Evolutionary conservation across 1,140 invertebrate genomes (phyloP), one percentile per base, ranked within the genome.

Genomic region (Stegodyphus dumicola): DNA sequence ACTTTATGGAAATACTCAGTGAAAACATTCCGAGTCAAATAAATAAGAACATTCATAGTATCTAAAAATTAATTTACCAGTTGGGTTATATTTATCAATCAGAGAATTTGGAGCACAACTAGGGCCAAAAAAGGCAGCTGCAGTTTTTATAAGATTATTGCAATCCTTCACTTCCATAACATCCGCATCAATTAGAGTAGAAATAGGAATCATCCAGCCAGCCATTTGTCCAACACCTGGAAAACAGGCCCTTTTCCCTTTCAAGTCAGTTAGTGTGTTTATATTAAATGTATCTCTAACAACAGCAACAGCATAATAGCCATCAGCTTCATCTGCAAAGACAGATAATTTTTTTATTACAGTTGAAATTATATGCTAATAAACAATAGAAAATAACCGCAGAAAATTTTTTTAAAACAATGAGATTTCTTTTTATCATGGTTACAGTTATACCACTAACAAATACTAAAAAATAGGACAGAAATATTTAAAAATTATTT

Each of bases 111-210:
- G 95, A 18, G 97, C 96, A 92, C 98, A 99, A 74, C 97, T 97
- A 73, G 93, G 93, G 6, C 95, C 95, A 90, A 99, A 99, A 90
- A 94, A 99, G 86, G 94, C 93, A 10, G 95, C 95, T 0, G 96
- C 95, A 6, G 96, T 95, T 91, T 99, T 98, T 0, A 99, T 96
- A 90, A 98, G 95, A 91, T 99, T 98, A 88, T 99, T 99, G 89
- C 98, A 99, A 90, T 92, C 88, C n/a, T 66, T 87, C 11, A 89
- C 77, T 60, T 87, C 80, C 10, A 88, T 51, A 1, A 89, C 56
- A n/a, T 87, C 77, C 56, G 86, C 69, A 56, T 89, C 87, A 49
- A 89, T 86, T 11, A 89, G 70, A 6, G 64, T 70, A 11, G 96
- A 92, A 87, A 99, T 93, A 7, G 97, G 97, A 88, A 97, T 93